Evolutionary conservation across 2,888 invertebrate species (phyloP).

Genomic region (Philopedon plagiatum): DNA sequence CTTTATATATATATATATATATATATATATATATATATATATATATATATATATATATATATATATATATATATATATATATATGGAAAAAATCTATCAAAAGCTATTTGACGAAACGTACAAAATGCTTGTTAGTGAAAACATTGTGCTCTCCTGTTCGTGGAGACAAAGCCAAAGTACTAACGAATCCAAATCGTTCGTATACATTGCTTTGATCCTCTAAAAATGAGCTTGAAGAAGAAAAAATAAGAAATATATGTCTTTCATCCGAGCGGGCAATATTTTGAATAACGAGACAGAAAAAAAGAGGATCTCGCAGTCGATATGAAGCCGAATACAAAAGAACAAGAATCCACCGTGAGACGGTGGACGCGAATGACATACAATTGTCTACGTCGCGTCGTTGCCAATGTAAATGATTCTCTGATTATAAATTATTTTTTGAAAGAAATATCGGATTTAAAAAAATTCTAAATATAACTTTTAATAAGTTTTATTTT

Average conservation of each 20-base stretch:
- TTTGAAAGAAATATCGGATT: no score
- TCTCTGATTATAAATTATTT: no score
- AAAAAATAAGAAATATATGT: constrained; percentile 48
- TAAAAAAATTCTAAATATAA: no score
- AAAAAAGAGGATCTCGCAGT: constrained; percentile 43
- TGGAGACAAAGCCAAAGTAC: constrained; percentile 37
- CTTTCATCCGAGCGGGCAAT: constrained; percentile 48
- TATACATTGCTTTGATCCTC: constrained; percentile 45
- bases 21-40: no score
- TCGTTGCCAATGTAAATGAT: constrained; percentile 50
- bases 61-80: no score
- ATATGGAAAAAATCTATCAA: constrained; percentile 36
- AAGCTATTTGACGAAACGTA: constrained; percentile 25
- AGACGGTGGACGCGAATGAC: constrained; percentile 49
- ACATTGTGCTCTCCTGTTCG: constrained; percentile 38
- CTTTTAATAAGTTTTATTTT: no score
- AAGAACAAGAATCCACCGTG: constrained; percentile 48
- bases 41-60: no score
- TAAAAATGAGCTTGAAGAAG: constrained; percentile 45
- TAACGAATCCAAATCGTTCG: constrained; percentile 43
- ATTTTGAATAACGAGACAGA: constrained; percentile 51
- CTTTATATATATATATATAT: constrained; percentile 9
- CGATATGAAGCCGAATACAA: constrained; percentile 51
- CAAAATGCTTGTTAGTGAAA: constrained; percentile 45
- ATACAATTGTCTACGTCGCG: constrained; percentile 48